phyloP scores from a whole-genome alignment of 2,113 vertebrate genomes.

The Ariopsis seemanni region DNA sequence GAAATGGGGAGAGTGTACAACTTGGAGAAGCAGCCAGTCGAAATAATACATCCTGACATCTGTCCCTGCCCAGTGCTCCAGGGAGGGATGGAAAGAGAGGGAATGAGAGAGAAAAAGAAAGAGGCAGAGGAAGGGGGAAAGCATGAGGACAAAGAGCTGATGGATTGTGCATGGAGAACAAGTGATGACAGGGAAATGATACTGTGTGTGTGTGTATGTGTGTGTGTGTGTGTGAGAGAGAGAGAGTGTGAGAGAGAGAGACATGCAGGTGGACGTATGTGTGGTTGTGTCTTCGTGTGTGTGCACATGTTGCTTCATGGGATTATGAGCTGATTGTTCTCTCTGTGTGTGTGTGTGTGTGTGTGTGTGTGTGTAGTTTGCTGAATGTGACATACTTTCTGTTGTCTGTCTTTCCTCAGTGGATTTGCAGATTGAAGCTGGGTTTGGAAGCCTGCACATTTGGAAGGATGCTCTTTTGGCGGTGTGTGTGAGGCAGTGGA shows the following conservation, averaged over 20 bases:
- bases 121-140: slow-evolving; percentile 19
- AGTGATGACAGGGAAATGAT: slow-evolving; percentile 55
- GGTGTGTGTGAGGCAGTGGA: slow-evolving; percentile 23
- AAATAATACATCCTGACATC: slow-evolving; percentile 75
- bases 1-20: slow-evolving; percentile 36
- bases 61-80: slow-evolving; percentile 68
- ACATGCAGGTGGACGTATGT: slow-evolving; percentile 35
- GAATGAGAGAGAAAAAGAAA: background rate
- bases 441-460: slow-evolving; percentile 39
- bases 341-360: slow-evolving; percentile 26
- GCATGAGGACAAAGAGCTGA: slow-evolving; percentile 53
- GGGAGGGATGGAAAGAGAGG: slow-evolving; percentile 53
- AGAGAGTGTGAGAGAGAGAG: background rate
- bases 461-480: slow-evolving; percentile 45
- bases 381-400: slow-evolving; percentile 57
- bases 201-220: background rate
- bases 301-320: slow-evolving; percentile 20
- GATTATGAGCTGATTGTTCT: slow-evolving; percentile 40
- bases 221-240: slow-evolving; percentile 42
- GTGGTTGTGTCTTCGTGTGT: slow-evolving; percentile 42
- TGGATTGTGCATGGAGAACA: slow-evolving; percentile 58
- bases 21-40: slow-evolving; percentile 63
- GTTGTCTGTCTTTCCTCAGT: slow-evolving; percentile 56
- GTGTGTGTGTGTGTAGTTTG: slow-evolving; percentile 34
- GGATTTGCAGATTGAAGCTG: slow-evolving; percentile 51